Base-by-base conservation (phyloP, 2,113 vertebrate species). In the Polyodon spathula region DNA sequence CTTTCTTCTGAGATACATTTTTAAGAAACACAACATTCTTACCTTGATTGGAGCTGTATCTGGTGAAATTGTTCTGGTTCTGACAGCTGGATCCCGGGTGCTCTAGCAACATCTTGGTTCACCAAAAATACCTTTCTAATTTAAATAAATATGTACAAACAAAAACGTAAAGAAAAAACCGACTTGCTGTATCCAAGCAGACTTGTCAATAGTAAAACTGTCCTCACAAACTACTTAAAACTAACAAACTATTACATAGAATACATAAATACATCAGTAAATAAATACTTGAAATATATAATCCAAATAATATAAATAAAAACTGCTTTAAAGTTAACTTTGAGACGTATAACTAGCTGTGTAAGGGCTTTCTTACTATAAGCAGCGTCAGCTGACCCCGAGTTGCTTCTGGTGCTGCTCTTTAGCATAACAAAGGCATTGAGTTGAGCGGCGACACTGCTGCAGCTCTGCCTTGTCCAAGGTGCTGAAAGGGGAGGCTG, bases 11-110 rank as follows among this genome's bases (percentile, higher is more conserved):
- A 50, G 5, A 37, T 53, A 12, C 11, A 6, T 6, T 43, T 43
- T 1, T 4, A 6, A 42, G 3, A n/a, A 6, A 61, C 8, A 15
- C 6, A 46, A 39, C 0, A 1, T n/a, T 60, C 84, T 86, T 86
- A 89, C 87, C 87, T 88, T 84, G 84, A 15, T 79, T 72, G 58
- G 85, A 72, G 16, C 58, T 72, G 73, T 85, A 88, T 51, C 87
- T 82, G 64, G 83, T 75, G 66, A 81, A 86, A 78, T 74, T 86
- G 8, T 78, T 81, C 10, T 73, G 68, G 69, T 76, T 88, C 62
- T 85, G 83, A 75, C 85, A 88, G 61, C 84, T 87, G 63, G 86
- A 83, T 65, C 84, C 85, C 64, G 87, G 83, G 73, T 88, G 86
- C 65, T 89, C 86, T 6, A 89, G 84, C 79, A 89, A 70, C 86